These are phyloP conservation scores for Stegana nigrithorax DNA, from an alignment of 2,888 invertebrate genomes.

Conservation along the genomic window DNA sequence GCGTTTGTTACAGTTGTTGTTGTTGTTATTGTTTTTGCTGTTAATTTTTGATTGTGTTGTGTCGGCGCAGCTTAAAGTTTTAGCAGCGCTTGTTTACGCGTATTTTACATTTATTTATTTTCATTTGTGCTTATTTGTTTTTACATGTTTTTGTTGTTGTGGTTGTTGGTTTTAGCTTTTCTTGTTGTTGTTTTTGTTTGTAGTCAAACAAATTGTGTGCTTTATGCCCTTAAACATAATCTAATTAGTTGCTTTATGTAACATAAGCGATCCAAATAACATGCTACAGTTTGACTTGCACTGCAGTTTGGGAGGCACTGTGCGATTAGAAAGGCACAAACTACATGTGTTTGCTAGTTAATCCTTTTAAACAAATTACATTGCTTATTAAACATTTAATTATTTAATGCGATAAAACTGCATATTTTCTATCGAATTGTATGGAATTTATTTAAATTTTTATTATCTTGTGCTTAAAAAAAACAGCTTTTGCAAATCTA, in stretches of 20 bases:
- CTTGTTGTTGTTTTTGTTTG: slow-evolving; percentile 1
- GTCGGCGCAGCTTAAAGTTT: background rate
- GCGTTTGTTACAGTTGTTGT: slow-evolving; percentile 1
- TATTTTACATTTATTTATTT: slow-evolving; percentile 2
- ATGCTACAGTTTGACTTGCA: background rate
- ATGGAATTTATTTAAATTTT: too few species aligned
- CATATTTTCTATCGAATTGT: too few species aligned
- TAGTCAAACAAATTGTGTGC: background rate
- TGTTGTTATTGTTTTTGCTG: background rate
- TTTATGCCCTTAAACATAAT: background rate
- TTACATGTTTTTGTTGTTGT: too few species aligned
- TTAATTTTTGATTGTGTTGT: slow-evolving; percentile 9
- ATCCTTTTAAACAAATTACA: too few species aligned
- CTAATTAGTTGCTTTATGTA: slow-evolving; percentile 5
- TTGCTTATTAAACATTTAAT: too few species aligned
- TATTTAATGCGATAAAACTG: too few species aligned
- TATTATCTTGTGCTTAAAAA: too few species aligned
- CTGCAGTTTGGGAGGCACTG: slow-evolving; percentile 33
- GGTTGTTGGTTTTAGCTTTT: too few species aligned
- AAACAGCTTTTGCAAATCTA: too few species aligned
- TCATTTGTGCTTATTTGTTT: background rate
- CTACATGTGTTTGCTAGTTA: too few species aligned
- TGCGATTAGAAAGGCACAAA: too few species aligned
- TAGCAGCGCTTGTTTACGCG: background rate
- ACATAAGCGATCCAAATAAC: background rate